These are phyloP conservation scores for Trichopoda pennipes DNA, from an alignment of 2,888 invertebrate genomes.

Conservation along the genomic window DNA sequence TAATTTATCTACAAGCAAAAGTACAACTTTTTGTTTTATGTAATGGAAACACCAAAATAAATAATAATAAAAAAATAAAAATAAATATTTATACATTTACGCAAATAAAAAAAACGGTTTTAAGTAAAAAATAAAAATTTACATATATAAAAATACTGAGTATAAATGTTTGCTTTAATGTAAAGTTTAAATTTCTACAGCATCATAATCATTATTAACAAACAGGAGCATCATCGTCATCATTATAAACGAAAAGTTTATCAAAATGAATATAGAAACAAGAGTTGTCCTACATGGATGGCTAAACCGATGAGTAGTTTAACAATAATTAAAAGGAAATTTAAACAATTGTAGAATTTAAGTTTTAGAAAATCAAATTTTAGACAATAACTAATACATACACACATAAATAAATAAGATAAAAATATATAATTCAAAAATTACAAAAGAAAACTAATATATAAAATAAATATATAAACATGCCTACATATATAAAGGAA, in stretches of 20 bases:
- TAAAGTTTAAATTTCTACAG: slow-evolving; percentile 46
- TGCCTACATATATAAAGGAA: too few species aligned
- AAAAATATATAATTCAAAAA: slow-evolving; percentile 52
- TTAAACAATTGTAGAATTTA: slow-evolving; percentile 52
- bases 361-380: slow-evolving; percentile 68
- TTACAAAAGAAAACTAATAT: too few species aligned
- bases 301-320: neutral
- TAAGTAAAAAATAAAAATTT: slow-evolving; percentile 26
- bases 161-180: slow-evolving; percentile 31
- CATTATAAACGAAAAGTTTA: slow-evolving; percentile 2
- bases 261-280: slow-evolving; percentile 1
- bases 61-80: slow-evolving; percentile 19
- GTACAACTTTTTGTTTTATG: slow-evolving; percentile 26
- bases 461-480: too few species aligned
- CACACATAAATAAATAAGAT: slow-evolving; percentile 55
- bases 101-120: slow-evolving; percentile 9
- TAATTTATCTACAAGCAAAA: slow-evolving; percentile 1
- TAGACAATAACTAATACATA: slow-evolving; percentile 69
- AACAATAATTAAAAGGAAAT: neutral
- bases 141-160: slow-evolving; percentile 25
- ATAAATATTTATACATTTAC: slow-evolving; percentile 34
- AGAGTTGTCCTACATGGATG: neutral
- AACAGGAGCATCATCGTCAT: slow-evolving; percentile 6
- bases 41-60: slow-evolving; percentile 47
- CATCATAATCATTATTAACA: slow-evolving; percentile 8